A percentile compares a stretch with the other conserved stretches of the same genome.
These are phyloP conservation scores for Amazona vittata DNA, from an alignment of 2,113 vertebrate species.

Conservation along the genomic window DNA sequence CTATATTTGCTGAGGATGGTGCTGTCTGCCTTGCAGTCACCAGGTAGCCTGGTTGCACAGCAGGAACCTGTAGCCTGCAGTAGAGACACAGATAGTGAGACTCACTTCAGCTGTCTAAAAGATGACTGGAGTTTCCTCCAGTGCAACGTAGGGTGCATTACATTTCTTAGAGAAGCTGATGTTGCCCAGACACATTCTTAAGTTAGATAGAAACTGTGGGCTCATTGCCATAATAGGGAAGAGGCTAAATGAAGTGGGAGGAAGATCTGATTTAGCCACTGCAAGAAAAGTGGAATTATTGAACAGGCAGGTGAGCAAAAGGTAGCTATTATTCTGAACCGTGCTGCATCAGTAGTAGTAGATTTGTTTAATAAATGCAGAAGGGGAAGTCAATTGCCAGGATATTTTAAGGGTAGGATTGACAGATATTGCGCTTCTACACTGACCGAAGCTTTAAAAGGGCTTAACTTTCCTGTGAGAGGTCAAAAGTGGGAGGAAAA, in stretches of 20 bases:
- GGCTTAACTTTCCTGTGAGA: background rate
- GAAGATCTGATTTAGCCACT: background rate
- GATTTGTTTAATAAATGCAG: background rate
- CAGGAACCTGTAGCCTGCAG: background rate
- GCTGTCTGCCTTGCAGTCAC: background rate
- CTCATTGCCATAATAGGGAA: background rate
- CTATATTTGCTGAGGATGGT: background rate
- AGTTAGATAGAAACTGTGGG: background rate
- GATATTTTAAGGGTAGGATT: background rate
- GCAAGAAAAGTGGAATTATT: background rate
- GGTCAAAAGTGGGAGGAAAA: background rate
- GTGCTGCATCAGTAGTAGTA: background rate
- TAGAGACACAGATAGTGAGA: background rate
- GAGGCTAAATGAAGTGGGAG: background rate
- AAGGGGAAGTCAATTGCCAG: background rate
- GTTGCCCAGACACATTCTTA: accelerated
- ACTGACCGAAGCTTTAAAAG: background rate
- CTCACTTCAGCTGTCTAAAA: background rate
- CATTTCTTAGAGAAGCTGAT: background rate
- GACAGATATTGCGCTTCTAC: background rate
- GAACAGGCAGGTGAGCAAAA: background rate
- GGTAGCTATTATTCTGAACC: background rate
- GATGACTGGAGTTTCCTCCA: background rate
- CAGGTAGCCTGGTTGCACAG: background rate
- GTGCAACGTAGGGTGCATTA: background rate